phyloP scores from a whole-genome alignment of 2,888 invertebrate genomes.

The Microctonus brassicae region DNA sequence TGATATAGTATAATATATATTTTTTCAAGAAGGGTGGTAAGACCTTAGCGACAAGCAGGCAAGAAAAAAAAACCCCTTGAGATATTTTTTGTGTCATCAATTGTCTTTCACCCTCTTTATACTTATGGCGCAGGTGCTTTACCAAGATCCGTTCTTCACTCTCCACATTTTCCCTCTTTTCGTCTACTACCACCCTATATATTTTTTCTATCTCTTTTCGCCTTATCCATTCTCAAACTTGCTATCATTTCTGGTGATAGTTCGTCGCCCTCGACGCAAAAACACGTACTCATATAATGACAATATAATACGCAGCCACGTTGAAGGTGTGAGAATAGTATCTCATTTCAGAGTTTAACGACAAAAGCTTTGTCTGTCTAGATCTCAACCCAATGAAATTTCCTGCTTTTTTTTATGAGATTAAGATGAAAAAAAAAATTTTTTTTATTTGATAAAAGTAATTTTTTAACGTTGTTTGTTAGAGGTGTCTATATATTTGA shows the following conservation, averaged over 20 bases:
- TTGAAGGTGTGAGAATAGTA: conserved; percentile 5
- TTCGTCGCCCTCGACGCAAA: conserved; percentile 35
- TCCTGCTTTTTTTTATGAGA: not conserved
- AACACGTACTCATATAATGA: conserved; percentile 47
- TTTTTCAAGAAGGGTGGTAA: conserved; percentile 41
- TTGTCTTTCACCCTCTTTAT: conserved; percentile 49
- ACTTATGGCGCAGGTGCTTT: conserved; percentile 53
- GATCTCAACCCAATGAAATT: not conserved
- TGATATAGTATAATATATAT: conserved; percentile 45
- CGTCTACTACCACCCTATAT: conserved; percentile 14
- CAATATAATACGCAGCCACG: conserved; percentile 45
- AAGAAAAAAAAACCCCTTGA: conserved; percentile 41
- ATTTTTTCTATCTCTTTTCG: conserved; percentile 32
- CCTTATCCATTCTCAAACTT: conserved; percentile 22
- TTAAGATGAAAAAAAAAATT: not conserved
- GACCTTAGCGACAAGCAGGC: conserved; percentile 40
- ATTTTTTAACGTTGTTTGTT: not conserved
- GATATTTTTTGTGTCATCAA: conserved; percentile 51
- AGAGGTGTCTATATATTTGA: not conserved
- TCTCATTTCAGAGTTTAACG: conserved; percentile 20
- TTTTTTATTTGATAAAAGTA: not conserved
- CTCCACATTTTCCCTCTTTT: conserved; percentile 34
- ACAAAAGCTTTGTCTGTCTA: conserved; percentile 9
- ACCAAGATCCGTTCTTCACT: conserved; percentile 43
- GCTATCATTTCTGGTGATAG: conserved; percentile 25